Evolutionary conservation across 2,113 vertebrate genomes (phyloP).

Genomic region (Eidolon helvum): DNA sequence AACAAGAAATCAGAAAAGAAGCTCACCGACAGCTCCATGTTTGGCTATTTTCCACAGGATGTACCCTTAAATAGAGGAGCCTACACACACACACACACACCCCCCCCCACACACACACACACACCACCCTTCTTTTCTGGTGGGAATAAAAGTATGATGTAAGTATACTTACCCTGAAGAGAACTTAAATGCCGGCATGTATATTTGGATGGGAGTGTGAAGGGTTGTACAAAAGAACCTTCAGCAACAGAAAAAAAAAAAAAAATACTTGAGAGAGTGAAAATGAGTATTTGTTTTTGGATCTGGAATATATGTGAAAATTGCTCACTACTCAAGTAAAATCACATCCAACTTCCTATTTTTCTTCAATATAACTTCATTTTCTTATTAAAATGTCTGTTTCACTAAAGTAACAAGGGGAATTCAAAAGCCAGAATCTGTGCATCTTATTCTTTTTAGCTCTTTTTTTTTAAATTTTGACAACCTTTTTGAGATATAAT

Average conservation of each 20-base stretch:
- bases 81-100: too few relatives aligned
- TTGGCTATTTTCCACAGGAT: background rate
- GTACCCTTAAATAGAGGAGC: background rate
- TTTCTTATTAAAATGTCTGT: background rate
- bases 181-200: background rate
- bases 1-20: background rate
- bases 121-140: background rate
- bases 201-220: background rate
- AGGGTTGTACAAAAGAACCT: background rate
- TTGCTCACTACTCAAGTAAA: background rate
- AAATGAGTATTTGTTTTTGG: background rate
- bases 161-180: background rate
- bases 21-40: too few relatives aligned
- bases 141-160: background rate
- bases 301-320: background rate
- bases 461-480: background rate
- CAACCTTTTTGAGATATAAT: background rate
- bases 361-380: background rate
- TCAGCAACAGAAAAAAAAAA: background rate
- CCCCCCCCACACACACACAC: background rate
- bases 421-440: background rate
- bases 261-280: background rate
- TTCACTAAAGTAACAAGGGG: background rate
- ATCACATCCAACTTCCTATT: background rate
- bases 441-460: background rate